phyloP scores from a whole-genome alignment of 2,888 invertebrate species.

The Smittia sp. region DNA sequence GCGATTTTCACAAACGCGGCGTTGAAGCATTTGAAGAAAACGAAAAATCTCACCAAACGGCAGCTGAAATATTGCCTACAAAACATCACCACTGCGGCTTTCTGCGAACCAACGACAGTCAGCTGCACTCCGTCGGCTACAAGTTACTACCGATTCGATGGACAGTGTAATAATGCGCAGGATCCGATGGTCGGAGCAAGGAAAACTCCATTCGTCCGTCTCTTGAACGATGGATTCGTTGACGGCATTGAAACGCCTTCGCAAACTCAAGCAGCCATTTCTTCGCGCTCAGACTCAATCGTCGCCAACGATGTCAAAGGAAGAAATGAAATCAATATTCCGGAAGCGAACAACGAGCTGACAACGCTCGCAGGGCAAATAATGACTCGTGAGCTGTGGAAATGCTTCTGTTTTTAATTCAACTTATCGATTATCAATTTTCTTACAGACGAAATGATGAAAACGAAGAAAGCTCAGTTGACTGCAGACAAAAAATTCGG shows the following conservation, averaged over 20 bases:
- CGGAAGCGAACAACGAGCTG: neutral
- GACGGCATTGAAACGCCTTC: neutral
- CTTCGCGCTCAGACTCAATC: neutral
- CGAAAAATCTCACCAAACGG: neutral
- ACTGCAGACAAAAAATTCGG: neutral
- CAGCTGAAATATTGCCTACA: neutral
- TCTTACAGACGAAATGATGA: too few relatives aligned
- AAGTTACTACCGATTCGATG: conserved; percentile 14
- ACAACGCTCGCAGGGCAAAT: conserved; percentile 1
- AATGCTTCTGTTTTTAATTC: too few relatives aligned
- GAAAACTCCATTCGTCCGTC: neutral
- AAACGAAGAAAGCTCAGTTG: neutral
- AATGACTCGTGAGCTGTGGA: conserved; percentile 14
- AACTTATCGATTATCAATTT: too few relatives aligned
- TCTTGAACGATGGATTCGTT: neutral
- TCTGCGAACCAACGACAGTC: neutral
- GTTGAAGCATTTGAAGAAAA: neutral
- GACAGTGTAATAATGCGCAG: conserved; percentile 15
- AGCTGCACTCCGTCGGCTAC: neutral
- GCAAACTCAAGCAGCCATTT: neutral
- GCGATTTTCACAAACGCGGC: neutral
- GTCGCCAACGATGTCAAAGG: neutral
- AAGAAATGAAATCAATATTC: neutral
- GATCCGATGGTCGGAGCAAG: neutral
- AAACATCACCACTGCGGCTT: neutral